Evolutionary conservation across 2,113 vertebrate genomes (phyloP).

Genomic region (Perca flavescens): DNA sequence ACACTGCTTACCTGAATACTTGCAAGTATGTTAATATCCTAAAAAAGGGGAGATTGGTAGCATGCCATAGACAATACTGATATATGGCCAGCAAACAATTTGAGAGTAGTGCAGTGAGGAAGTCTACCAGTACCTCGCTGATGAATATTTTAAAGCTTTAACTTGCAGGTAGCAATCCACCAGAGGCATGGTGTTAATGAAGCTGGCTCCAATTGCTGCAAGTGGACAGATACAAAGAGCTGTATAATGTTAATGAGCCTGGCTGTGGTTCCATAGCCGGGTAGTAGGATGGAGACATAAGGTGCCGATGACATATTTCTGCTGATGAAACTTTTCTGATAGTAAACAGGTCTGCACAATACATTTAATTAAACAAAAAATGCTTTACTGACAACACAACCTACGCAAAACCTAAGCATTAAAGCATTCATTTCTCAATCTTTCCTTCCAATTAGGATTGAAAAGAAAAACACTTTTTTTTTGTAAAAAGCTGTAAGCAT

Average conservation of each 20-base stretch:
- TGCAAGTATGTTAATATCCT: background rate
- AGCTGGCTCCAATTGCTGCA: conserved; percentile 9
- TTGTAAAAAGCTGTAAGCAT: background rate
- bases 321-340: background rate
- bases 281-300: background rate
- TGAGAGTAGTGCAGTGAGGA: background rate
- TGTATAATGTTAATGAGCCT: background rate
- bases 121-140: background rate
- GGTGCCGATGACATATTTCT: background rate
- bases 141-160: conserved; percentile 55
- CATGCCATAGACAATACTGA: background rate
- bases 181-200: conserved; percentile 16
- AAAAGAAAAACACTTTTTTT: background rate
- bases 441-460: background rate
- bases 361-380: background rate
- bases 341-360: background rate
- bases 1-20: background rate
- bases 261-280: background rate
- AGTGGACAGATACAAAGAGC: conserved; percentile 1
- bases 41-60: background rate
- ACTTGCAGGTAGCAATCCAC: conserved; percentile 25
- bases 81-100: background rate
- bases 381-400: background rate
- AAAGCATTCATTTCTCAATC: background rate
- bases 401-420: background rate